Base-by-base conservation (phyloP, 2,797 vertebrate genomes). In the Dallia pectoralis region DNA sequence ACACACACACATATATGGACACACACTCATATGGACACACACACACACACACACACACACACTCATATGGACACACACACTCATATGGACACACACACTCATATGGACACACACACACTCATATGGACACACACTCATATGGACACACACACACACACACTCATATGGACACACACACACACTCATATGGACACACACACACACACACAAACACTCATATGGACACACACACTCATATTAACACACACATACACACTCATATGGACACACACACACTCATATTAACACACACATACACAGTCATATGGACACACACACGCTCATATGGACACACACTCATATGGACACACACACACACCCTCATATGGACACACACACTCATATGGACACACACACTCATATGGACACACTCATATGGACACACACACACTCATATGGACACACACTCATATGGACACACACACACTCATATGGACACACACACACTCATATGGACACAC, bases 401-500 rank as follows among this genome's bases (percentile, higher is more conserved):
- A n/a, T n/a, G n/a, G n/a, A 70, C 82, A 32, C 48, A 32, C 53
- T 70, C 67, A 71, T 78, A 78, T 81, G 15, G 19, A 33, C 33
- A n/a, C 71, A 63, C 56, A 44, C 70, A 63, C 19, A 19, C 56
- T 47, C 36, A 44, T 40, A 64, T 40, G 36, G 44, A 65, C 27
- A 66, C 62, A 72, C 62, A 44, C 64, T 44, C 49, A 44, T 49
- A 66, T 44, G 25, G 25, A 56, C 48, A 73, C 63, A 61, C 66
- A 59, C 65, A 74, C 22, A 67, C 65, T 67, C 72, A 40, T 30
- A 67, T 48, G 27, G 29, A 22, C 29, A 66, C 44, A 25, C 59
- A 29, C 59, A 64, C 69, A 70, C n/a, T n/a, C n/a, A n/a, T n/a
- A n/a, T n/a, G n/a, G n/a, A n/a, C 86, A 75, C 53, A 68, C 82